phyloP scores from a whole-genome alignment of 2,797 vertebrate genomes.

The Etheostoma nigrum region DNA sequence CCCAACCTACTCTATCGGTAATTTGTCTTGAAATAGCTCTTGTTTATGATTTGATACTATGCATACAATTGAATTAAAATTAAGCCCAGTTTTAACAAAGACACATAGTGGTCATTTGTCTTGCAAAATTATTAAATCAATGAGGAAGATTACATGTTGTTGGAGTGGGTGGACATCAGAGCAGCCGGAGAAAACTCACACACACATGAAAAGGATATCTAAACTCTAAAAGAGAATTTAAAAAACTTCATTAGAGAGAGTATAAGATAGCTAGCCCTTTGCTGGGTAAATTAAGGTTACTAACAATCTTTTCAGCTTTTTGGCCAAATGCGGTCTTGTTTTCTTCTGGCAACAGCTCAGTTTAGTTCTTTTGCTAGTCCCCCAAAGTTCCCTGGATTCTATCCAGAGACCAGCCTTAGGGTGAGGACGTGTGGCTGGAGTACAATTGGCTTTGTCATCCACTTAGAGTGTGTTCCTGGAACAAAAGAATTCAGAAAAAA shows the following conservation, averaged over 20 bases:
- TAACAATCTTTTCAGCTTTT: not conserved
- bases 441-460: conserved; percentile 49
- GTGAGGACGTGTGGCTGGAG: conserved; percentile 50
- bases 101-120: too few species aligned
- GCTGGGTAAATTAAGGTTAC: conserved; percentile 10
- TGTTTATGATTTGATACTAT: too few species aligned
- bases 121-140: too few species aligned
- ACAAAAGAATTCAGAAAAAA: conserved; percentile 46
- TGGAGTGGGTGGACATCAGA: not conserved
- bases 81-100: too few species aligned
- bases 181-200: not conserved
- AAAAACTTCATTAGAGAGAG: not conserved
- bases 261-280: not conserved
- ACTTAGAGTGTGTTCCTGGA: conserved; percentile 36
- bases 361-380: conserved; percentile 22
- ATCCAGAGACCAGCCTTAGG: conserved; percentile 29
- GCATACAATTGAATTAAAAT: too few species aligned
- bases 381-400: conserved; percentile 38
- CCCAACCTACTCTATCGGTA: too few species aligned
- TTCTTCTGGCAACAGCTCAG: conserved; percentile 12
- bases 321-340: not conserved
- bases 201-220: not conserved
- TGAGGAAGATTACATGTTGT: too few species aligned
- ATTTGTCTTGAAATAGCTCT: too few species aligned
- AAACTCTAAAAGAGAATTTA: not conserved